Conservation (phyloP, 2,888 invertebrate genomes). For the Thelaira solivaga region DNA sequence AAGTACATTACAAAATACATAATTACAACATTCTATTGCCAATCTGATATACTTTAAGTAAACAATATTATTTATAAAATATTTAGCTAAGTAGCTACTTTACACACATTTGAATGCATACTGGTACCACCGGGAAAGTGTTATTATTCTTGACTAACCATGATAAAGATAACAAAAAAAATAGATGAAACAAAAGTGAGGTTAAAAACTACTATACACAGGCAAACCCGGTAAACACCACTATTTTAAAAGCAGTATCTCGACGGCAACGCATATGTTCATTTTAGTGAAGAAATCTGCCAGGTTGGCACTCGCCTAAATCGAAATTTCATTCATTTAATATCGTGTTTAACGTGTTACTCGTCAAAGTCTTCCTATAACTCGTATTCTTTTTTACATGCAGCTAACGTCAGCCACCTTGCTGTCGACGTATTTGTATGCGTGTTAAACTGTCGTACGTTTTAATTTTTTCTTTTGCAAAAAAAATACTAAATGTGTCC, state of each 20-base stretch:
- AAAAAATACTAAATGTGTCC: constrained; percentile 25
- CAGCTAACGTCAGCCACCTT: constrained; percentile 65
- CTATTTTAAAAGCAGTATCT: constrained; percentile 34
- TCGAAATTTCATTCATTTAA: constrained; percentile 73
- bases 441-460: constrained; percentile 54
- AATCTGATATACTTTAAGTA: no score
- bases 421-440: constrained; percentile 61
- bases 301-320: constrained; percentile 76
- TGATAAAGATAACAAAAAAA: constrained; percentile 26
- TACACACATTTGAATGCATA: background rate
- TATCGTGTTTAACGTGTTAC: constrained; percentile 55
- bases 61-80: no score
- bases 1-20: constrained; percentile 15
- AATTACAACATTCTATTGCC: no score
- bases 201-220: constrained; percentile 58
- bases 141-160: constrained; percentile 7
- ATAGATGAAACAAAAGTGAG: constrained; percentile 50
- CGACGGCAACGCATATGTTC: constrained; percentile 37
- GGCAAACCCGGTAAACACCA: constrained; percentile 58
- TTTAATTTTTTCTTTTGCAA: constrained; percentile 39
- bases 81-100: no score
- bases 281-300: constrained; percentile 70
- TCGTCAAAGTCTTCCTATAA: constrained; percentile 61
- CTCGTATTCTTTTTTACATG: constrained; percentile 69
- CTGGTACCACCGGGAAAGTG: background rate